Conservation (phyloP, 2,888 invertebrate genomes). For the Xanthorhoe designata region DNA sequence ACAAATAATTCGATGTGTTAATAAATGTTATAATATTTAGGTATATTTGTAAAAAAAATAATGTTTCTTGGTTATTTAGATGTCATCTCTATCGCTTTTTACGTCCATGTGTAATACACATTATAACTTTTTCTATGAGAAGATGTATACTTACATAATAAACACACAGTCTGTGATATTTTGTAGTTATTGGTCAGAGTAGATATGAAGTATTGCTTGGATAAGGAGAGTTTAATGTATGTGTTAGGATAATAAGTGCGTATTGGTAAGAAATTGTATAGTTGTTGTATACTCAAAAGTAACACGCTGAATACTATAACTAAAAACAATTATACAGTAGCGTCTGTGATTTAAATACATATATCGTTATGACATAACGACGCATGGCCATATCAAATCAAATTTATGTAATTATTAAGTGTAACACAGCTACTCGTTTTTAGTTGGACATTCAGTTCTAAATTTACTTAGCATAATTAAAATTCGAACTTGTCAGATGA, state of each 20-base stretch:
- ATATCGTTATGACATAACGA: conserved; percentile 75
- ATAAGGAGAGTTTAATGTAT: conserved; percentile 75
- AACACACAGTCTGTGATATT: conserved; percentile 86
- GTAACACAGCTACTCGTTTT: conserved; percentile 54
- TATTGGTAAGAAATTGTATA: conserved; percentile 80
- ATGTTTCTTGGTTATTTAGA: conserved; percentile 77
- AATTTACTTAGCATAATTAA: conserved; percentile 61
- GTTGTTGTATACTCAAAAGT: conserved; percentile 74
- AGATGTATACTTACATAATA: conserved; percentile 86
- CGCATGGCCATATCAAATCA: conserved; percentile 83
- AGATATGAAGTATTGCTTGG: conserved; percentile 83
- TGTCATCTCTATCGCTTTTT: conserved; percentile 82
- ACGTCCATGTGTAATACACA: conserved; percentile 85
- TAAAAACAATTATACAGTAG: conserved; percentile 73
- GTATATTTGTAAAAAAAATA: conserved; percentile 67
- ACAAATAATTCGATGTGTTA: conserved; percentile 75
- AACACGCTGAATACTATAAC: conserved; percentile 64
- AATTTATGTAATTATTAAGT: conserved; percentile 74
- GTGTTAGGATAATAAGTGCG: conserved; percentile 80
- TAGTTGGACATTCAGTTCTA: conserved; percentile 57
- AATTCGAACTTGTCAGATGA: conserved; percentile 56
- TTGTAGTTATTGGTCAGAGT: conserved; percentile 84
- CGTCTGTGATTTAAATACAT: conserved; percentile 83
- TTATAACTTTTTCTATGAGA: conserved; percentile 82
- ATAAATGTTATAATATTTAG: conserved; percentile 67